Conservation (phyloP, 2,797 vertebrate species). For the Lemur catta region DNA sequence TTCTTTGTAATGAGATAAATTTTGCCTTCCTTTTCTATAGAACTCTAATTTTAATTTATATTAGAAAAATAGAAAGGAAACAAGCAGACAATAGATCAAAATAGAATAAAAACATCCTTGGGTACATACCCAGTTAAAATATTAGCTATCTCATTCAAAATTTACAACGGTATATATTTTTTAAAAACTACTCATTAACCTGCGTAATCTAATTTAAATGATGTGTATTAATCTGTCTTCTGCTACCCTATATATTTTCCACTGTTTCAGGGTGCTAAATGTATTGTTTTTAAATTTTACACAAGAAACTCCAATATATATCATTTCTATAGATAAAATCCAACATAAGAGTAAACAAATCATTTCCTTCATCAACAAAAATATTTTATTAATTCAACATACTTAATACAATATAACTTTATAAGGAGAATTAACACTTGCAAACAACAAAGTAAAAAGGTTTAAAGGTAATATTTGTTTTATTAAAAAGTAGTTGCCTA, state of each 20-base stretch:
- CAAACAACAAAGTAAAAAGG: slow-evolving; percentile 50
- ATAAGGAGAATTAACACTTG: slow-evolving; percentile 22
- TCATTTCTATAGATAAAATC: neutral
- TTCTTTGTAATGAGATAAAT: neutral
- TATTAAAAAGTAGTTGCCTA: slow-evolving; percentile 74
- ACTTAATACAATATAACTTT: slow-evolving; percentile 39
- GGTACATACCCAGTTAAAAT: slow-evolving; percentile 34
- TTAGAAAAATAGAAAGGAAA: slow-evolving; percentile 26
- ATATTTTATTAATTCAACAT: slow-evolving; percentile 35
- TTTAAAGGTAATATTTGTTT: slow-evolving; percentile 55
- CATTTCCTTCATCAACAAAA: slow-evolving; percentile 15
- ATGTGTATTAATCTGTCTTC: neutral
- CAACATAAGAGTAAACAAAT: slow-evolving; percentile 40
- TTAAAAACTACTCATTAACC: neutral
- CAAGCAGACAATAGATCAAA: neutral
- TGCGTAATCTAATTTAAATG: neutral
- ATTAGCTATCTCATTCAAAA: neutral
- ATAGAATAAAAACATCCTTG: slow-evolving; percentile 8
- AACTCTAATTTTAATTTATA: neutral
- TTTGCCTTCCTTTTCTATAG: neutral
- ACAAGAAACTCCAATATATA: neutral
- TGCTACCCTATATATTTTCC: neutral
- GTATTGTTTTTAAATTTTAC: slow-evolving; percentile 31
- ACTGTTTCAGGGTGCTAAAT: neutral
- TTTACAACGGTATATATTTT: neutral